These are phyloP conservation scores for Galerucella pusilla DNA, from an alignment of 2,888 invertebrate species.

Conservation along the genomic window DNA sequence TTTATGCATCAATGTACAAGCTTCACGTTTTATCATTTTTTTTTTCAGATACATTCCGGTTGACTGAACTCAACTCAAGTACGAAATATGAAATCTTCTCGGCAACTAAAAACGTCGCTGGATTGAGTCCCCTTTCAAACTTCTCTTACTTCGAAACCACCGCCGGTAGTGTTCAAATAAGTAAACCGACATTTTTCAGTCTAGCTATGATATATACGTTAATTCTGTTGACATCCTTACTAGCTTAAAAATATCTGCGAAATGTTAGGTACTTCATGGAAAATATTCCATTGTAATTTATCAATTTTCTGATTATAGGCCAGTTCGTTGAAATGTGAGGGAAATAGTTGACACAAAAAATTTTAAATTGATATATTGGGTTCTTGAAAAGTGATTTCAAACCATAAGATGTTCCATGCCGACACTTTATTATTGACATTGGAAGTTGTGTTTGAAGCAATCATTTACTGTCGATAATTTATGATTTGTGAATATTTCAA, in stretches of 20 bases:
- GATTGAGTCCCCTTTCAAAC: constrained; percentile 63
- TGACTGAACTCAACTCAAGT: constrained; percentile 65
- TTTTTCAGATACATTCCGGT: constrained; percentile 66
- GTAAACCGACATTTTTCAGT: constrained; percentile 27
- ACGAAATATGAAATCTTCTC: constrained; percentile 69
- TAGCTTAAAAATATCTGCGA: constrained; percentile 36
- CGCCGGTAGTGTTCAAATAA: constrained; percentile 34
- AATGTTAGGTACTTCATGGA: constrained; percentile 34
- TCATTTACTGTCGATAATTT: too few species aligned
- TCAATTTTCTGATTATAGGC: not conserved
- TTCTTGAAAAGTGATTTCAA: not conserved
- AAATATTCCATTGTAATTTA: constrained; percentile 27
- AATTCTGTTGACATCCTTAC: constrained; percentile 29
- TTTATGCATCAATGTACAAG: too few species aligned
- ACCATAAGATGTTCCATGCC: too few species aligned
- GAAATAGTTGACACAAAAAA: not conserved
- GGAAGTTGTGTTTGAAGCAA: too few species aligned
- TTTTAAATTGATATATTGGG: not conserved
- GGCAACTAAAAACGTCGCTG: constrained; percentile 69
- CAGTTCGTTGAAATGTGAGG: not conserved
- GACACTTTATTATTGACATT: too few species aligned
- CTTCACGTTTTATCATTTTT: constrained; percentile 12
- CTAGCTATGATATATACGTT: constrained; percentile 32
- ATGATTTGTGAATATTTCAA: too few species aligned
- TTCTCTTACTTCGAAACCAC: constrained; percentile 53